phyloP scores from a whole-genome alignment of 2,888 invertebrate species.

The Lottia gigantea region DNA sequence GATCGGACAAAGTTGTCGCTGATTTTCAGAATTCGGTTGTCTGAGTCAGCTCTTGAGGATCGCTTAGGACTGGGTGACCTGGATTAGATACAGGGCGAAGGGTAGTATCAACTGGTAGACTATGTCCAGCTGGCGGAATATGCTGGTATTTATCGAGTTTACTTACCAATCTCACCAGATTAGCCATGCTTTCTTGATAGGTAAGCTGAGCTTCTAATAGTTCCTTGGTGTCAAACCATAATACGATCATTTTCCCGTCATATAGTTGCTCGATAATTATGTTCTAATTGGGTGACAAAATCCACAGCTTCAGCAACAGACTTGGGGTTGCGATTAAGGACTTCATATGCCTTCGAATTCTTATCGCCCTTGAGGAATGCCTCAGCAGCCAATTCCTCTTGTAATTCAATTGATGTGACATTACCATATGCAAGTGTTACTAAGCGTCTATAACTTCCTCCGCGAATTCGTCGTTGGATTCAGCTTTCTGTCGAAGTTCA shows the following conservation, averaged over 20 bases:
- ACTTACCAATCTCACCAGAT: no score
- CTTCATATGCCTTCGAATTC: background rate
- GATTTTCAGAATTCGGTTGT: background rate
- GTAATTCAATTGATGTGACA: background rate
- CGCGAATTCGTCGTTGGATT: background rate
- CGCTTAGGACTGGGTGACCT: background rate
- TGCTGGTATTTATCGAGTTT: no score
- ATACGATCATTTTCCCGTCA: background rate
- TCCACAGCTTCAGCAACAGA: background rate
- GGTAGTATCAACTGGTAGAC: no score
- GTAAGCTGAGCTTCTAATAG: no score
- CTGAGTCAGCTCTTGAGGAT: background rate
- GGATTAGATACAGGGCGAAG: background rate
- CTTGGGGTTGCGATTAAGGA: background rate
- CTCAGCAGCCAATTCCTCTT: background rate
- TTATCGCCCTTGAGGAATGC: background rate
- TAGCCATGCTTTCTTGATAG: no score
- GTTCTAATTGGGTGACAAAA: slow-evolving; percentile 4
- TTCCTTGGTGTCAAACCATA: no score
- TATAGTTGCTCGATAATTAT: background rate
- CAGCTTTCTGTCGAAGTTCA: background rate
- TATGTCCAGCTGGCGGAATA: no score
- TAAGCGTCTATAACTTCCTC: background rate
- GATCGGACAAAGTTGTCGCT: background rate
- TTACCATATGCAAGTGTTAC: slow-evolving; percentile 1